A percentile compares a stretch with the other conserved stretches of the same genome.
Conservation (phyloP, 2,113 vertebrate species). For the Nematolebias whitei region DNA sequence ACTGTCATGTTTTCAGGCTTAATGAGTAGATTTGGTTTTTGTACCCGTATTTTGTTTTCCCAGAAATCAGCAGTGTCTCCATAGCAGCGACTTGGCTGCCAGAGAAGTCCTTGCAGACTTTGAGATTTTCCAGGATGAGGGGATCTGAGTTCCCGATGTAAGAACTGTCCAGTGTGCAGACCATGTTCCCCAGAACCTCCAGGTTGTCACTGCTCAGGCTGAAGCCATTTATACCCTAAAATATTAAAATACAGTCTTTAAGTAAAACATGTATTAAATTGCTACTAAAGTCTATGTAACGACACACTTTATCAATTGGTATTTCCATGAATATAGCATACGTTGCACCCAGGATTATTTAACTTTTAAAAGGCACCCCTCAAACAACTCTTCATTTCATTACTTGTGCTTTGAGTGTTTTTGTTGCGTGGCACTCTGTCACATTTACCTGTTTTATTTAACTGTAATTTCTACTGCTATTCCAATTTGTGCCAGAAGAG, state of each 20-base stretch:
- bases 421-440: no score
- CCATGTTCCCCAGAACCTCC: conserved; percentile 68
- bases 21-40: background rate
- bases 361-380: no score
- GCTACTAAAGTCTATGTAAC: background rate
- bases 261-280: background rate
- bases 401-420: no score
- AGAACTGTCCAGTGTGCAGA: conserved; percentile 58
- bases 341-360: no score
- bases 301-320: no score
- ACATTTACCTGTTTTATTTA: no score
- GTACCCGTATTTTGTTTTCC: conserved; percentile 64
- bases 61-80: conserved; percentile 52
- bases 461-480: no score
- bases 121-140: conserved; percentile 59
- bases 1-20: background rate
- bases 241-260: background rate
- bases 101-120: conserved; percentile 65
- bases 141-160: conserved; percentile 65
- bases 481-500: no score
- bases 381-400: no score
- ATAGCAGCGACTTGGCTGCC: conserved; percentile 59
- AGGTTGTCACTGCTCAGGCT: conserved; percentile 57
- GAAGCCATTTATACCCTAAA: conserved; percentile 57
- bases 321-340: conserved; percentile 29